phyloP scores from a whole-genome alignment of 2,113 vertebrate genomes.

The Triplophysa tibetana region DNA sequence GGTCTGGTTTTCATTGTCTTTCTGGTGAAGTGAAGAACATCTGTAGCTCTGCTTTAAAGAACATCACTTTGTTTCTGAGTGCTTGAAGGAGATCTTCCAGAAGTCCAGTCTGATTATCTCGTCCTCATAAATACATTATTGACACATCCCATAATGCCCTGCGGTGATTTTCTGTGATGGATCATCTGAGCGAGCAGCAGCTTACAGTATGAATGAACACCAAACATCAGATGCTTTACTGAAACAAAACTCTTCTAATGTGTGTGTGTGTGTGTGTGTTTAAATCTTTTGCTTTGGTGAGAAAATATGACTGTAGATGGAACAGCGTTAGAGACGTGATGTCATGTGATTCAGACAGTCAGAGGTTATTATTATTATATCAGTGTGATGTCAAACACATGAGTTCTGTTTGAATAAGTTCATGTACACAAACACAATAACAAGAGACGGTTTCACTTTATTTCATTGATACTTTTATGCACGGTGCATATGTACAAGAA shows the following conservation, averaged over 20 bases:
- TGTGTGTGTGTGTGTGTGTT: no score
- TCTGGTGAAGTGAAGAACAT: background rate
- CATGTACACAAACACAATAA: background rate
- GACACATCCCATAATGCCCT: constrained; percentile 30
- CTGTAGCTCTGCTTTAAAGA: background rate
- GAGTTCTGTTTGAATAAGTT: no score
- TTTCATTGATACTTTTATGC: constrained; percentile 66
- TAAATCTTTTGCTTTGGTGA: no score
- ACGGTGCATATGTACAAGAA: constrained; percentile 77
- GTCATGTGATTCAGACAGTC: no score
- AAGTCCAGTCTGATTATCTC: constrained; percentile 30
- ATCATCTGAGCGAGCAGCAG: background rate
- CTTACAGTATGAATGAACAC: no score
- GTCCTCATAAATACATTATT: constrained; percentile 18
- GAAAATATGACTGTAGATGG: no score
- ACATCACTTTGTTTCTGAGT: background rate
- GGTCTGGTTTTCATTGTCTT: constrained; percentile 26
- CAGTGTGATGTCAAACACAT: no score
- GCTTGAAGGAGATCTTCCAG: background rate
- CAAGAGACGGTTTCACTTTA: background rate
- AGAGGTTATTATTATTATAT: no score
- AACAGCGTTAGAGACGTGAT: no score
- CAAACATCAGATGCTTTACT: no score
- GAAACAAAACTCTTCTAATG: no score
- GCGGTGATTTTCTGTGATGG: background rate